Evolutionary conservation across 2,888 invertebrate species (phyloP).

Genomic region (Nematopogon swammerdamellus): DNA sequence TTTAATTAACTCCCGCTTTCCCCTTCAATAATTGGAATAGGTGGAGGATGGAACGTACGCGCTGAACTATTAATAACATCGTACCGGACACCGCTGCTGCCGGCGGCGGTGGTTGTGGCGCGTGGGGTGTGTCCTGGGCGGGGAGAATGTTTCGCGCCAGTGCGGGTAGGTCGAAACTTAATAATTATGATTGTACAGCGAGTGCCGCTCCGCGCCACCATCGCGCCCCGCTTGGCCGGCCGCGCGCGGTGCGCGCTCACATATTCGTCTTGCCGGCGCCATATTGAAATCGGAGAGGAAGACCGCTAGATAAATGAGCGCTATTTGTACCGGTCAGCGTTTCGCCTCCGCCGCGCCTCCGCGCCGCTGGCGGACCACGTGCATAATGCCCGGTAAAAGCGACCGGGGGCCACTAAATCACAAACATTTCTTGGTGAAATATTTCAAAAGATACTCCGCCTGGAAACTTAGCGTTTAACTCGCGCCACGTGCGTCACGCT

Average conservation of each 20-base stretch:
- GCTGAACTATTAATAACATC: not conserved
- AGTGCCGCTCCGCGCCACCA: not conserved
- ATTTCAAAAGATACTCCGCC: not conserved
- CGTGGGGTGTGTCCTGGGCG: not conserved
- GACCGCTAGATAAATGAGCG: constrained; percentile 23
- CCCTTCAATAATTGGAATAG: not conserved
- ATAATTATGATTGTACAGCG: not conserved
- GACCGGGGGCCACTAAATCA: not conserved
- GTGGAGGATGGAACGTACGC: not conserved
- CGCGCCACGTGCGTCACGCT: no score
- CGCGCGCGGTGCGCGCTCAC: not conserved
- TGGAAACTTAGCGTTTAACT: no score
- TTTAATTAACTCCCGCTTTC: not conserved
- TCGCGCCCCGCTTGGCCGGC: no score
- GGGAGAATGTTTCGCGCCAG: not conserved
- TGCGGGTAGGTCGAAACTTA: not conserved
- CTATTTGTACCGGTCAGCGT: constrained; percentile 30
- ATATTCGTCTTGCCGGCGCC: constrained; percentile 9
- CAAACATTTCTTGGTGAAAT: not conserved
- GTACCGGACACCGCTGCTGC: not conserved
- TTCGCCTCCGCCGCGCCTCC: constrained; percentile 7
- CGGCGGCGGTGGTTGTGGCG: no score
- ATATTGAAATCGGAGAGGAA: constrained; percentile 25
- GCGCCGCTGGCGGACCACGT: constrained; percentile 18
- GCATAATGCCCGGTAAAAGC: not conserved